Base-by-base conservation (phyloP, 2,113 vertebrate species). In the Scytalopus superciliaris region DNA sequence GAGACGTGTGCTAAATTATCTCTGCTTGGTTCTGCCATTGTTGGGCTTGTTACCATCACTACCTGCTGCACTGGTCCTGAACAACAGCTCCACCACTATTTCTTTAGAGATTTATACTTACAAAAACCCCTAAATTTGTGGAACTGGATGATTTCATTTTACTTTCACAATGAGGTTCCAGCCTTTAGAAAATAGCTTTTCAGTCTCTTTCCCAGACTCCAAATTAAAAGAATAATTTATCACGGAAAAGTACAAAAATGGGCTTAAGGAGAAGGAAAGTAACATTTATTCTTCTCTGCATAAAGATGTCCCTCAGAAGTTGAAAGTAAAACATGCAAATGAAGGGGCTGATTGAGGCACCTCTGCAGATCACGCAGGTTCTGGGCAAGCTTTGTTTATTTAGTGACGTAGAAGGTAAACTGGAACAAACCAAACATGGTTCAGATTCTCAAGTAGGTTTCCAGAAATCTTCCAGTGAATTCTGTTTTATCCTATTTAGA, bases 211-310 rank as follows among this genome's bases (percentile, higher is more conserved):
- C 80, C 57, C 45, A 93, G 93, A 56, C 50, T 86, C 68, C 50
- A 89, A 87, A 93, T 95, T 90, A 96, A 94, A 94, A 93, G 81
- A 94, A 93, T 85, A 90, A 96, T 96, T 93, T 87, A 69, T 93
- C 86, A 93, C 1, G 22, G 72, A 31, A 68, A 87, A 89, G 59
- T 88, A 77, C 84, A 92, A 95, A 95, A 96, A 89, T 79, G 90
- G 81, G 53, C 45, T 81, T 78, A 70, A 50, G n/a, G 67, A 91
- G 53, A 84, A 75, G 30, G 64, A 66, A 94, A 87, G 67, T 72
- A 93, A 77, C 63, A 14, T 77, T 87, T 76, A 9, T 93, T 89
- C 94, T 76, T 25, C 31, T 74, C 47, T 76, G 53, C 45, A 56
- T 82, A 81, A 74, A 93, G 91, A 78, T 67, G 44, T 42, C 67